Conservation (phyloP, 2,113 vertebrate genomes). For the Cryptotis parvus region DNA sequence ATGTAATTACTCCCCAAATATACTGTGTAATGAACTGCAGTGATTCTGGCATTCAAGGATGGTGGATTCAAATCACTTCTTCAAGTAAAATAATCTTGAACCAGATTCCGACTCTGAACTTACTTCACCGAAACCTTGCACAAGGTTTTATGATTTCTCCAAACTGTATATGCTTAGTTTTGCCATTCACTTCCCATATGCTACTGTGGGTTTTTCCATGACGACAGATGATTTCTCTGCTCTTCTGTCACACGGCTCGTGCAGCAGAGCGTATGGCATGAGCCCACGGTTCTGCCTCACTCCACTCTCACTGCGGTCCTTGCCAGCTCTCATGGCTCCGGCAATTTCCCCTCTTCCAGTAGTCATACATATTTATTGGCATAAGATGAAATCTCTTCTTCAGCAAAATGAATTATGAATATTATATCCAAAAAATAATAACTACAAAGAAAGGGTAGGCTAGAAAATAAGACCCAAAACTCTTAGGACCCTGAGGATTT, state of each 20-base stretch:
- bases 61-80: conserved; percentile 22
- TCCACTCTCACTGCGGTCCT: neutral
- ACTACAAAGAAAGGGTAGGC: conserved; percentile 32
- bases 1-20: neutral
- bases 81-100: conserved; percentile 57
- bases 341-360: neutral
- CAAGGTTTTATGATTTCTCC: conserved; percentile 55
- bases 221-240: conserved; percentile 11
- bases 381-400: conserved; percentile 59
- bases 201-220: conserved; percentile 37
- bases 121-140: conserved; percentile 37
- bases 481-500: conserved; percentile 36
- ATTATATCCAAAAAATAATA: conserved; percentile 65
- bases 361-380: conserved; percentile 65
- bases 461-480: conserved; percentile 49
- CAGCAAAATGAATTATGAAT: conserved; percentile 66
- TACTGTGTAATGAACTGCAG: neutral
- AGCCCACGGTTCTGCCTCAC: neutral
- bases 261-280: neutral
- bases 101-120: conserved; percentile 40
- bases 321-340: neutral
- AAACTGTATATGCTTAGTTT: conserved; percentile 40
- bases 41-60: conserved; percentile 19
- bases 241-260: neutral
- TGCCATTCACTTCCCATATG: conserved; percentile 40